Evolutionary conservation across 2,888 invertebrate species (phyloP), one percentile per base, ranked within the genome.

Genomic region (Drosophila parthenogenetica): DNA sequence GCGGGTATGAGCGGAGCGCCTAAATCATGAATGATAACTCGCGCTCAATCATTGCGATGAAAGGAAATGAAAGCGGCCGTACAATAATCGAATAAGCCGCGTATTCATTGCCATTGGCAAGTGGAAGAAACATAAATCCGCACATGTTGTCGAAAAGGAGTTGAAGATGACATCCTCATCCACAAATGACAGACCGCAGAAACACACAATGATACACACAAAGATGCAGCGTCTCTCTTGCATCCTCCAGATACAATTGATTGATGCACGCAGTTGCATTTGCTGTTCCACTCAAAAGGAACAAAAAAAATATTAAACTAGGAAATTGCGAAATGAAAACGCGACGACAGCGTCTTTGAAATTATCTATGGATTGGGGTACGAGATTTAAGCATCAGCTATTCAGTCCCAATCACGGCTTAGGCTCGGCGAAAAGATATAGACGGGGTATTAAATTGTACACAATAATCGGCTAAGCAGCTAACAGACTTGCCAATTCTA

Each of bases 1-100:
- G 19, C 19, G 19, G 19, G 3, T 2, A 2, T 3, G 19, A 29
- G 29, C 29, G 2, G 29, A 29, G 29, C 61, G 76, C 74, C 87
- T 85, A 85, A 87, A 70, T 82, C 83, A 61, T 80, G 75, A 82
- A 80, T 69, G 81, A 88, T 88, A 88, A 76, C 87, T 83, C 78
- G 84, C 87, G 81, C 83, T 86, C 89, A 84, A 84, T 84, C 83
- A 84, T 43, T 22, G 70, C 67, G 70, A 35, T 85, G 83, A 88
- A 83, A 86, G 71, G 84, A 86, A 83, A 83, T 80, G 81, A 86
- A 84, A 83, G 84, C 78, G 81, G 69, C 83, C 65, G 67, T 69
- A 71, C 69, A 88, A 88, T 84, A 88, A 88, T 83, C 83, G 87
- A 86, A 86, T 84, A 84, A 84, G 89, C 87, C 89, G 83, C 81